These are phyloP conservation scores for Epistrophella euchroma DNA, from an alignment of 2,888 invertebrate genomes.

Conservation along the genomic window DNA sequence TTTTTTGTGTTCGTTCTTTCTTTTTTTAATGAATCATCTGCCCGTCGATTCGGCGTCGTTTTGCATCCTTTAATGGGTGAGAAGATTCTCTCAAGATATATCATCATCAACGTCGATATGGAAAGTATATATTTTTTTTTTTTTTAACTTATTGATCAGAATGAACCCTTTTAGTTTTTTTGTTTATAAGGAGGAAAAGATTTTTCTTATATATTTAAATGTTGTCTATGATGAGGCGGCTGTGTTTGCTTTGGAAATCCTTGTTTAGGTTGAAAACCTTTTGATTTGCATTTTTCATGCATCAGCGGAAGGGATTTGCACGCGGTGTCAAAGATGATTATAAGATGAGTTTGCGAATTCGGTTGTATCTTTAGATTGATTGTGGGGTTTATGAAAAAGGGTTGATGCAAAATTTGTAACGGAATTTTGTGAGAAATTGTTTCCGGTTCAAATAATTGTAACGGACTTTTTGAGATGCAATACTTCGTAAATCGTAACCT, in stretches of 20 bases:
- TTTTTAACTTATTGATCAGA: constrained; percentile 53
- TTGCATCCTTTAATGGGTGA: constrained; percentile 69
- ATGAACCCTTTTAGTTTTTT: constrained; percentile 54
- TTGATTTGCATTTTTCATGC: constrained; percentile 73
- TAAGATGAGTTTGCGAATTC: constrained; percentile 53
- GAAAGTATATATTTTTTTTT: constrained; percentile 60
- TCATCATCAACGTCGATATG: constrained; percentile 66
- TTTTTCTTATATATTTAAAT: constrained; percentile 23
- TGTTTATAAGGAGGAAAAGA: constrained; percentile 40
- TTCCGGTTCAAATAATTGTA: constrained; percentile 72
- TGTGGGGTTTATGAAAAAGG: constrained; percentile 18
- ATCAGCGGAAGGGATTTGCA: constrained; percentile 70
- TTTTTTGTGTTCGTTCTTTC: constrained; percentile 32
- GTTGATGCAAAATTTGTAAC: constrained; percentile 37
- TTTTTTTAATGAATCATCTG: constrained; percentile 58
- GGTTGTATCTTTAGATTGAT: constrained; percentile 40
- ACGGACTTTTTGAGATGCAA: constrained; percentile 59
- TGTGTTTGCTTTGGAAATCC: constrained; percentile 40
- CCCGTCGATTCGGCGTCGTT: constrained; percentile 32
- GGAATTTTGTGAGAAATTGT: too few relatives aligned
- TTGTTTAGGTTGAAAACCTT: constrained; percentile 14
- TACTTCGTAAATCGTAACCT: too few relatives aligned
- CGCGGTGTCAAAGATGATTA: constrained; percentile 42
- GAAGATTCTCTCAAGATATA: constrained; percentile 72
- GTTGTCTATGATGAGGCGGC: constrained; percentile 17